A percentile compares a stretch with the other conserved stretches of the same genome.
Conservation (phyloP, 1,140 invertebrate genomes). For the Dolichoris vasculosae region DNA sequence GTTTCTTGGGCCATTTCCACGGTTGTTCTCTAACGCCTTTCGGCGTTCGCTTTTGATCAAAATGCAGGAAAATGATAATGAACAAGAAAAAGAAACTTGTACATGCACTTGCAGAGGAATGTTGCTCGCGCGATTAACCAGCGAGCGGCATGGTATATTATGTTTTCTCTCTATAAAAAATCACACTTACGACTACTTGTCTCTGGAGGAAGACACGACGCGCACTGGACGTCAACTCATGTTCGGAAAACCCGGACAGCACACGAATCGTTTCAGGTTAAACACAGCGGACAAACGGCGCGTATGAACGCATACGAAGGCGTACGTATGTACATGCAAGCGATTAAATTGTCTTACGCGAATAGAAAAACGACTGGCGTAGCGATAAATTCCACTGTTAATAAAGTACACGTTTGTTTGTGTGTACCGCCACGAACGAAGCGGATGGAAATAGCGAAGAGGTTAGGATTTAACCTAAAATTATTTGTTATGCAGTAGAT, state of each 20-base stretch:
- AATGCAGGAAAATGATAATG: neutral
- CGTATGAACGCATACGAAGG: neutral
- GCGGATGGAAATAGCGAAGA: neutral
- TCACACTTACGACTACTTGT: neutral
- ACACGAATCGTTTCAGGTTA: conserved; percentile 33
- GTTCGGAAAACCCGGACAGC: neutral
- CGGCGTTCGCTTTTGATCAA: neutral
- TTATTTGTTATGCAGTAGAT: neutral
- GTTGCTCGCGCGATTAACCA: conserved; percentile 9
- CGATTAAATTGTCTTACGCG: neutral
- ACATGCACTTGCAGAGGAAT: neutral
- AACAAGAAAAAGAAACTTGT: neutral
- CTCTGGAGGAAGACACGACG: neutral
- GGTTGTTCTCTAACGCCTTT: neutral
- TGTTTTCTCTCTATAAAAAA: neutral
- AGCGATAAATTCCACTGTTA: neutral
- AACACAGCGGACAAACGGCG: conserved; percentile 1
- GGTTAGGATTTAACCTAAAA: conserved; percentile 7
- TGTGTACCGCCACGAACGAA: conserved; percentile 19
- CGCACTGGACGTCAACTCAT: conserved; percentile 39
- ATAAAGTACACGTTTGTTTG: conserved; percentile 12
- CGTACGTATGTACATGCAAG: neutral
- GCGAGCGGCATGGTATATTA: conserved; percentile 14
- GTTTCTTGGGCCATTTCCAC: conserved; percentile 74
- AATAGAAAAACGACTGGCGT: neutral